Percentiles rank a stretch among this genome's conserved stretches.
Evolutionary conservation across 1,140 invertebrate species (phyloP).

Genomic region (Samia ricini): DNA sequence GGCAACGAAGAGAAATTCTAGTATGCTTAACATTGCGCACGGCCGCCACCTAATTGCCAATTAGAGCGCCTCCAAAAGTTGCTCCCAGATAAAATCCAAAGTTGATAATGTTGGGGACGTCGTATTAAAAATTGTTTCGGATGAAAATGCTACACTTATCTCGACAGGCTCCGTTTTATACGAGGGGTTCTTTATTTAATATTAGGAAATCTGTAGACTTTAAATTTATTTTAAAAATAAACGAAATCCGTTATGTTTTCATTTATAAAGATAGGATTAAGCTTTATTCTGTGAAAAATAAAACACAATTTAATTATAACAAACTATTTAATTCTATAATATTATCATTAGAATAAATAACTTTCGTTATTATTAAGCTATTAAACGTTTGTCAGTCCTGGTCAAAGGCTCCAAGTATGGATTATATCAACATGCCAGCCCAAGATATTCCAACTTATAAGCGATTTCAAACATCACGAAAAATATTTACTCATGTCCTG

Average conservation of each 20-base stretch:
- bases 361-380: too few relatives aligned
- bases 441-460: too few relatives aligned
- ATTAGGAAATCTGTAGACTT: neutral
- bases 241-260: neutral
- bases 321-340: too few relatives aligned
- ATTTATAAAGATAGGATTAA: too few relatives aligned
- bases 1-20: constrained; percentile 16
- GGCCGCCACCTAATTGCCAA: constrained; percentile 30
- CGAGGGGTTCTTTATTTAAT: constrained; percentile 3
- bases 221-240: neutral
- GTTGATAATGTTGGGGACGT: constrained; percentile 19
- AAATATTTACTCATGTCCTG: too few relatives aligned
- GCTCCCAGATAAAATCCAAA: constrained; percentile 23
- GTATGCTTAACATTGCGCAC: constrained; percentile 16
- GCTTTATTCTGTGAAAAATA: too few relatives aligned
- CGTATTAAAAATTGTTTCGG: constrained; percentile 14
- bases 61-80: constrained; percentile 19
- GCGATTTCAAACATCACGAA: too few relatives aligned
- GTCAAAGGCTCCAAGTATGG: too few relatives aligned
- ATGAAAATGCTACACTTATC: constrained; percentile 11
- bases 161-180: constrained; percentile 3
- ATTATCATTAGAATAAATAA: too few relatives aligned
- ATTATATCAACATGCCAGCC: too few relatives aligned
- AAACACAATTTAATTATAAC: too few relatives aligned
- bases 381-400: too few relatives aligned